A percentile compares a stretch with the other conserved stretches of the same genome.
Evolutionary conservation across 2,888 invertebrate genomes (phyloP).

Genomic region (Eupithecia insigniata): DNA sequence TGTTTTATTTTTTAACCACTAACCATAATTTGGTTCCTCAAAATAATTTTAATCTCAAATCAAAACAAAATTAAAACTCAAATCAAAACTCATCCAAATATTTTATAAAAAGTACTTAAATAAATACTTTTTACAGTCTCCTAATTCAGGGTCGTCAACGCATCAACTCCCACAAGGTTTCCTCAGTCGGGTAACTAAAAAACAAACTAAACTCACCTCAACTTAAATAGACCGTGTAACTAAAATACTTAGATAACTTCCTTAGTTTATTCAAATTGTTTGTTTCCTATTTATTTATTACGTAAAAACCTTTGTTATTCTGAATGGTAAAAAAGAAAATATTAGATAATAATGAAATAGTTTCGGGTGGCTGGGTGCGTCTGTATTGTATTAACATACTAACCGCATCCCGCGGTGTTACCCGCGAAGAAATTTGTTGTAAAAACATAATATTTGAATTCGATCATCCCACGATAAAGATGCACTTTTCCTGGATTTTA

Average conservation of each 20-base stretch:
- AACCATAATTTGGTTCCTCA: no score
- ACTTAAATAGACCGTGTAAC: constrained; percentile 33
- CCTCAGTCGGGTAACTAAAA: constrained; percentile 18
- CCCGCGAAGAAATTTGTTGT: no score
- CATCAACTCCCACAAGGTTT: constrained; percentile 28
- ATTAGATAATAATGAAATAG: constrained; percentile 11
- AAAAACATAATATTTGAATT: no score
- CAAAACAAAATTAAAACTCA: no score
- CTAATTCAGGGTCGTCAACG: constrained; percentile 28
- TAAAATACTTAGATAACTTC: constrained; percentile 30
- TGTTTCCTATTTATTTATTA: constrained; percentile 25
- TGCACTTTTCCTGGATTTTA: no score
- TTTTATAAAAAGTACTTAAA: constrained; percentile 14
- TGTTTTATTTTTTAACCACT: no score
- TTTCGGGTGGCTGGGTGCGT: constrained; percentile 10
- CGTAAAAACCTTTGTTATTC: constrained; percentile 18
- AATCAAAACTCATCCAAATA: not conserved
- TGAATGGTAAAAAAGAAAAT: constrained; percentile 1
- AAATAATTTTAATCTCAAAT: no score
- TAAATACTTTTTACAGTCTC: constrained; percentile 19
- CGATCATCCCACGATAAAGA: no score
- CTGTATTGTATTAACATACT: not conserved
- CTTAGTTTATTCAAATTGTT: constrained; percentile 20
- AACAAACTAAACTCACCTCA: constrained; percentile 19
- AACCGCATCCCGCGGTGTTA: not conserved